Evolutionary conservation across 2,113 vertebrate species (phyloP).

Genomic region (Seriola rivoliana): DNA sequence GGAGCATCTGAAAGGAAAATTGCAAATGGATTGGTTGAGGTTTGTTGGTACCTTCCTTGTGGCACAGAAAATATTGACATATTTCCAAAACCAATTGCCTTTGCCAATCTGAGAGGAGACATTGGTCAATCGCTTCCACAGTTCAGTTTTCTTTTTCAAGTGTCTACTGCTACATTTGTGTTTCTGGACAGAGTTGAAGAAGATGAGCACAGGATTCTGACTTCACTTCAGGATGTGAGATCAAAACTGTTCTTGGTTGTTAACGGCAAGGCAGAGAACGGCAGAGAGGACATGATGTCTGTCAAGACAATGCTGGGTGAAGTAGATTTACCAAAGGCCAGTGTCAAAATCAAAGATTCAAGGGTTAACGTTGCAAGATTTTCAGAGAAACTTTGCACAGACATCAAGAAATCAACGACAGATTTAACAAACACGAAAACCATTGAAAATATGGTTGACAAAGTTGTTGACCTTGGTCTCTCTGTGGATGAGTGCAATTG

Average conservation of each 20-base stretch:
- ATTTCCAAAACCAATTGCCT: conserved; percentile 69
- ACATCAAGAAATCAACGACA: conserved; percentile 21
- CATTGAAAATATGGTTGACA: conserved; percentile 2
- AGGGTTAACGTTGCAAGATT: conserved; percentile 25
- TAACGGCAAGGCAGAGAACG: background rate
- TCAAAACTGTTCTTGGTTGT: conserved; percentile 62
- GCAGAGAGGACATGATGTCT: background rate
- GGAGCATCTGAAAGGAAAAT: conserved; percentile 62
- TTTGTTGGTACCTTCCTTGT: conserved; percentile 81
- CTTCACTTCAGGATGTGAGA: background rate
- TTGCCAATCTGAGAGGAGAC: conserved; percentile 81
- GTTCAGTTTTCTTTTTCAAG: conserved; percentile 78
- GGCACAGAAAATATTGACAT: conserved; percentile 42
- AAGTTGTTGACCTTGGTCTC: conserved; percentile 46
- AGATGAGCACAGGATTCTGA: too few relatives aligned
- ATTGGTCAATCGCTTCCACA: conserved; percentile 64
- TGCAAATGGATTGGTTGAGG: conserved; percentile 81
- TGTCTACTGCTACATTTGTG: conserved; percentile 83
- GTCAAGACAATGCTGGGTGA: background rate
- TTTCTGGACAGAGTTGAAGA: conserved; percentile 40
- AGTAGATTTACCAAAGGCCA: conserved; percentile 42
- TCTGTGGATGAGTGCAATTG: background rate
- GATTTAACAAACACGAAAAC: accelerated
- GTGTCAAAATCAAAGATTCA: background rate
- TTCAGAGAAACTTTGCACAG: conserved; percentile 15